A percentile compares a stretch with the other conserved stretches of the same genome.
Evolutionary conservation across 2,113 vertebrate genomes (phyloP).

Genomic region (Cochlearius cochlearius): DNA sequence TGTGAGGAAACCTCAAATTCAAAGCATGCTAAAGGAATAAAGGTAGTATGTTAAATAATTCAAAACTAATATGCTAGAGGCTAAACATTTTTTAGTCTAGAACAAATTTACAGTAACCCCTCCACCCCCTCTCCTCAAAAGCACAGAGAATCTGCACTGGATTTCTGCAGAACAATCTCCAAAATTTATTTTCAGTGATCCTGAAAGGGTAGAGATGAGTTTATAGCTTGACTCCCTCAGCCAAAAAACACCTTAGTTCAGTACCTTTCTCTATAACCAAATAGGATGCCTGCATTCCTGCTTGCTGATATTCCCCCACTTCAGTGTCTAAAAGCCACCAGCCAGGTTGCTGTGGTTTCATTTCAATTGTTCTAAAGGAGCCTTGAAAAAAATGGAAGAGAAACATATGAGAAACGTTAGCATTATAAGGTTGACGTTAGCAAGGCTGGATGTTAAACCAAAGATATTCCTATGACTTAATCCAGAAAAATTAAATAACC

Average conservation of each 20-base stretch:
- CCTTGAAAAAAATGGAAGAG: slow-evolving; percentile 73
- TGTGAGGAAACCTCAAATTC: neutral
- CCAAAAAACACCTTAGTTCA: neutral
- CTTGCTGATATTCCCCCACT: slow-evolving; percentile 84
- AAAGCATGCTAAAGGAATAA: neutral
- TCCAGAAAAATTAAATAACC: neutral
- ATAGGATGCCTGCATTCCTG: slow-evolving; percentile 90
- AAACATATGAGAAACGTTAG: neutral
- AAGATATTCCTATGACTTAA: neutral
- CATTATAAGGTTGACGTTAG: neutral
- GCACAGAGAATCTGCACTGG: neutral
- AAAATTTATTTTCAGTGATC: neutral
- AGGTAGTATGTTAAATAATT: neutral
- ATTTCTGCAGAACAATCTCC: neutral
- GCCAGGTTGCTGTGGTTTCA: slow-evolving; percentile 88
- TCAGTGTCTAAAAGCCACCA: slow-evolving; percentile 92
- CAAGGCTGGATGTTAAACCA: neutral
- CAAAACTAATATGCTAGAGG: neutral
- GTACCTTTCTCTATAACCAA: slow-evolving; percentile 88
- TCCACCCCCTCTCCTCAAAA: neutral
- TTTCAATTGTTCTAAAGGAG: slow-evolving; percentile 89
- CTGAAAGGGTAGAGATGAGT: neutral
- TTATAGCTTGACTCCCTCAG: neutral
- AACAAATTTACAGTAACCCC: neutral
- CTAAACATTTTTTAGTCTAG: neutral